Base-by-base conservation (phyloP, 2,888 invertebrate species). In the Sminthurides aquaticus region DNA sequence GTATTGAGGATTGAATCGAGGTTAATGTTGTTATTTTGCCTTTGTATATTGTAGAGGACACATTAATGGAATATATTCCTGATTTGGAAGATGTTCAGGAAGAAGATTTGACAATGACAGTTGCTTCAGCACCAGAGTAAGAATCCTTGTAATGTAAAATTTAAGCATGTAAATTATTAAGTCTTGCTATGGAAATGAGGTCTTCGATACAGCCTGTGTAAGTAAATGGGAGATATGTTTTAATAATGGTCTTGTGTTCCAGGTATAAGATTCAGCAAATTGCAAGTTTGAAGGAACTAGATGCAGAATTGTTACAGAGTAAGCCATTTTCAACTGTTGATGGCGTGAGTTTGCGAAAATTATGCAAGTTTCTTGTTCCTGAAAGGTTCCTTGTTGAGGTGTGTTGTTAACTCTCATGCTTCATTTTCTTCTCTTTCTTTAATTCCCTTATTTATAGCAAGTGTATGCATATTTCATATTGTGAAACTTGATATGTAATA, bases 61-160 rank as follows among this genome's bases (percentile, higher is more conserved):
- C 65, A 0, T 62, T 68, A 28, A 64, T 64, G 1, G 70, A 71
- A 22, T 72, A 67, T 28, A 74, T 74, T 52, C 74, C 74, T 2
- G 74, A 72, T 57, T 68, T 74, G 64, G 71, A 71, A 54, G 74
- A 74, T 55, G 69, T 74, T 2, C 66, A 69, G 49, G 72, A 71
- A 55, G 72, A 74, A 49, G 74, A 74, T 58, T 61, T 72, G 11
- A 65, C 71, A n/a, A 61, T 60, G 62, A 71, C 71, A 5, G 71
- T 74, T 2, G 74, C 74, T 18, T 65, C 70, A 8, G 74, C 74
- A 24, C 74, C 74, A 27, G 66, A 66, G 72, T 74, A 67, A 65
- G 59, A 27, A 20, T 57, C 3, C 5, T 48, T 59, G 15, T 28
- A 5, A n/a, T 43, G n/a, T n/a, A n/a, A n/a, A n/a, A n/a, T n/a